Evolutionary conservation across 2,888 invertebrate genomes (phyloP), one percentile per base, ranked within the genome.

Genomic region (Dusona sp.): DNA sequence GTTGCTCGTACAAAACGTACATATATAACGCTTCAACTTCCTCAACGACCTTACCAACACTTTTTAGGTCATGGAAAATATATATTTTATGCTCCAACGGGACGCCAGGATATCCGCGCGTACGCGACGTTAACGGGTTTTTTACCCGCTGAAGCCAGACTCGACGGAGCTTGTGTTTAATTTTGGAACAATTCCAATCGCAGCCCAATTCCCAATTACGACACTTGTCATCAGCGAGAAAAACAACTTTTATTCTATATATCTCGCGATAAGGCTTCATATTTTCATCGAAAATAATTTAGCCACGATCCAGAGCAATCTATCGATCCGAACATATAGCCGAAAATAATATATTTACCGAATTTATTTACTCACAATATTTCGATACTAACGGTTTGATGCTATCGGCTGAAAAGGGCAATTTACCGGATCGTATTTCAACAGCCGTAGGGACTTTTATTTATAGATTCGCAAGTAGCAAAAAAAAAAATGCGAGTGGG

Each of bases 11-110:
- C 3, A 3, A 57, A 57, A 57, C 16, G 2, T 16, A 6, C 1
- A 13, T 57, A 29, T 3, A 29, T 57, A 57, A 25, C 57, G 25
- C 1, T 13, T 13, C 11, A 25, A 11, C 25, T 11, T 3, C 25
- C 57, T 13, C 25, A 54, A 54, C 4, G 13, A 57, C 25, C 25
- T 29, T 25, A 13, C 4, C 16, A 61, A 25, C 61, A 6, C 4
- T 61, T 61, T 61, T 61, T 29, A 16, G 61, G 61, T 61, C 61
- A 61, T 29, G 29, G 29, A 61, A 61, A 61, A 61, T 61, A 61
- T 16, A 29, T 29, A 61, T 29, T 61, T 61, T 61, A 61, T 29
- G 29, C 29, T 29, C 57, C 57, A 25, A 22, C 57, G 25, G 57
- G 57, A 57, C 57, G 57, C 57, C 57, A 57, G 57, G 57, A 57